Percentiles rank a stretch among this genome's conserved stretches.
Conservation (phyloP, 1,140 invertebrate genomes). For the Potamilus streckersoni region DNA sequence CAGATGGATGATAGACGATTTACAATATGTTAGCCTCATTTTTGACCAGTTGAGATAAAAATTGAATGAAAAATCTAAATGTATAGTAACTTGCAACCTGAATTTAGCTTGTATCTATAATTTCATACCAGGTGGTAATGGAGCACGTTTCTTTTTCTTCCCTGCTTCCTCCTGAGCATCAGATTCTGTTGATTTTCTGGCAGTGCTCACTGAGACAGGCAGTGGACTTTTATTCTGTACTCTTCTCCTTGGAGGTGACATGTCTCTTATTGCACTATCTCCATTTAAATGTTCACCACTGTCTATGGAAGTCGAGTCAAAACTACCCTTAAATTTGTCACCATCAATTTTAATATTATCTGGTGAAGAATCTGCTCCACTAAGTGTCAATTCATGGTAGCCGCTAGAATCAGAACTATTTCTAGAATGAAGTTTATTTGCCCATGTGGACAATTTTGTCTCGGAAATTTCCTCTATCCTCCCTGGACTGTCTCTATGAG, state of each 20-base stretch:
- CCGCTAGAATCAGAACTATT: conserved; percentile 83
- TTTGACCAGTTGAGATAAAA: no score
- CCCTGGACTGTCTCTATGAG: background rate
- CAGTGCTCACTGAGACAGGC: conserved; percentile 8
- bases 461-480: conserved; percentile 2
- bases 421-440: conserved; percentile 72
- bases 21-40: no score
- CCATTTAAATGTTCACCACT: conserved; percentile 49
- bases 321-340: conserved; percentile 45
- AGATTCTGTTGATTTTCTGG: background rate
- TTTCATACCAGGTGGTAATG: conserved; percentile 34
- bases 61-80: no score
- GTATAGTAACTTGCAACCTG: no score
- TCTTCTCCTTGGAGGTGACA: conserved; percentile 34
- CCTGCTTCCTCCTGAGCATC: conserved; percentile 26
- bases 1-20: no score
- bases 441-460: conserved; percentile 11
- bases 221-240: no score
- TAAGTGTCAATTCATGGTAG: conserved; percentile 80
- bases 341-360: conserved; percentile 40
- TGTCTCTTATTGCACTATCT: conserved; percentile 47
- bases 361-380: conserved; percentile 70
- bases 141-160: conserved; percentile 53
- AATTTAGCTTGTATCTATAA: no score
- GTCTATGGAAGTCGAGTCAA: conserved; percentile 53